Evolutionary conservation across 2,888 invertebrate genomes (phyloP), one percentile per base, ranked within the genome.

Genomic region (Pteria penguin): DNA sequence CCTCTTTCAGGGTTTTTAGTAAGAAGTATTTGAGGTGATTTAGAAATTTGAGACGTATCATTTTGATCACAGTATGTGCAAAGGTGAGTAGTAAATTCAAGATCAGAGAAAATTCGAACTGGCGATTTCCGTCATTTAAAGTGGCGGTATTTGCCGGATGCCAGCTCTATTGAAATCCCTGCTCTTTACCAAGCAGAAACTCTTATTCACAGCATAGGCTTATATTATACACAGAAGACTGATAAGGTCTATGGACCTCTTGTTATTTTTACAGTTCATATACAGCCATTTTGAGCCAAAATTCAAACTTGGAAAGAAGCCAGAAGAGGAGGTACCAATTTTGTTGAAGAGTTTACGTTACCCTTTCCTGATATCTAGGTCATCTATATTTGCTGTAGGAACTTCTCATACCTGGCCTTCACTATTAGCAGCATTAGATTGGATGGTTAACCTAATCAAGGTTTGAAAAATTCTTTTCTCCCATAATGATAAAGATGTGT

Each of bases 351-450:
- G 72, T 55, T 57, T 89, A 14, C 88, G 88, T 2, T 91, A 91
- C 74, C 90, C 90, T 3, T 90, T 89, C 78, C 82, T 79, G 75
- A 87, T 91, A 32, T 86, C 88, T 14, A 88, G 88, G 73, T 89
- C 86, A 45, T 84, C 87, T 31, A 86, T 91, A 89, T 88, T 82
- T 69, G 83, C 90, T 24, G 81, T 90, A 0, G 91, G 90, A 36
- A 87, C 84, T 65, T 89, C 88, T 18, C 91, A 90, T 76, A 88
- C 88, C 26, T 91, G 91, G 91, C 91, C 90, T 4, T 68, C 84
- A 54, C 76, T 91, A 22, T 78, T 90, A 52, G 90, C 85, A 3
- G 89, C 89, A 14, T 86, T 91, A 24, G 80, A 75, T 36, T 91
- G 88, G 86, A 82, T 91, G 5, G 71, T 87, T 22, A 87, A 89